Evolutionary conservation across 2,113 vertebrate species (phyloP).

Genomic region (Lipotes vexillifer): DNA sequence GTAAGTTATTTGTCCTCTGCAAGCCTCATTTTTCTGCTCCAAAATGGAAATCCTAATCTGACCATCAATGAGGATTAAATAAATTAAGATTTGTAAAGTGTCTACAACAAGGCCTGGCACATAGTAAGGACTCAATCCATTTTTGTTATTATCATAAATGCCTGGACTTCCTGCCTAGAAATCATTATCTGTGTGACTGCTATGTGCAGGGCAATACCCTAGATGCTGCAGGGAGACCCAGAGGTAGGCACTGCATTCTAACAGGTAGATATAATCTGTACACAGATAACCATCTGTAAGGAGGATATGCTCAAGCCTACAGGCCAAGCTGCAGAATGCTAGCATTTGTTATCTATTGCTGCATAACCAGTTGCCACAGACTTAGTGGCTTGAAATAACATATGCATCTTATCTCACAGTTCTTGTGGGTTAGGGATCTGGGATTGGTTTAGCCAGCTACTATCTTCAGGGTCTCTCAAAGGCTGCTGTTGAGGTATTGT

Average conservation of each 20-base stretch:
- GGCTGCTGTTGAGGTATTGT: not conserved
- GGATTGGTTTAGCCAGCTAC: not conserved
- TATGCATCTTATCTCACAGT: not conserved
- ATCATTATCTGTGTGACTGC: not conserved
- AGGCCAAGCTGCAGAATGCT: not conserved
- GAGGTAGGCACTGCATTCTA: not conserved
- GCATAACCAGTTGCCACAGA: not conserved
- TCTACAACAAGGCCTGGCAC: not conserved
- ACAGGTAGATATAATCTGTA: not conserved
- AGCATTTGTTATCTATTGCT: not conserved
- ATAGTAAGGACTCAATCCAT: not conserved
- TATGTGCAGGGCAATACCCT: not conserved
- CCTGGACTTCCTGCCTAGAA: not conserved
- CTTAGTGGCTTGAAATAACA: not conserved
- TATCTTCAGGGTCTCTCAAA: not conserved
- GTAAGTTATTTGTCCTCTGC: not conserved
- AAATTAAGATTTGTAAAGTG: not conserved
- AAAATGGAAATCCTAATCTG: not conserved
- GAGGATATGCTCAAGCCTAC: not conserved
- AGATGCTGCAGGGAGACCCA: not conserved
- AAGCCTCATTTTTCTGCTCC: not conserved
- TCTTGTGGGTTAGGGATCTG: not conserved
- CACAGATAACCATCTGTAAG: not conserved
- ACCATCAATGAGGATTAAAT: not conserved
- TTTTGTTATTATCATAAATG: not conserved